These are phyloP conservation scores for Oryzias javanicus DNA, from an alignment of 2,113 vertebrate species.

Conservation along the genomic window DNA sequence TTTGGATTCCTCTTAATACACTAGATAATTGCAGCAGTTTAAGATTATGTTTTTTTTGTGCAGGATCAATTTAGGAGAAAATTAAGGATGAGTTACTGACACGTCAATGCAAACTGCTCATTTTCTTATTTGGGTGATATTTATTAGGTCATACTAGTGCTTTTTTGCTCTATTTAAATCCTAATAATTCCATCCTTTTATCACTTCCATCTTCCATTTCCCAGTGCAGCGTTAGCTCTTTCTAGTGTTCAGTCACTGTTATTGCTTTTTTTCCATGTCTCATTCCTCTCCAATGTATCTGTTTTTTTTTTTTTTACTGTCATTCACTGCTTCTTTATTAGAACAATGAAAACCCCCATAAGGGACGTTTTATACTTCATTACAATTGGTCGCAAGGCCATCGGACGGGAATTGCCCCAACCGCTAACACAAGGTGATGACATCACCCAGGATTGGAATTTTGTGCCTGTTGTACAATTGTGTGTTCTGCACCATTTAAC, in stretches of 20 bases:
- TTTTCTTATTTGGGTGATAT: conserved; percentile 47
- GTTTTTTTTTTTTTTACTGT: conserved; percentile 27
- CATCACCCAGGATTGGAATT: too few relatives aligned
- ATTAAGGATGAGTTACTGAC: conserved; percentile 35
- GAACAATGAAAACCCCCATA: too few relatives aligned
- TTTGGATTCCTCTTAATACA: conserved; percentile 7
- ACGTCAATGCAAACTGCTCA: conserved; percentile 46
- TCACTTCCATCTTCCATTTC: conserved; percentile 60
- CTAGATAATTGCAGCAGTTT: conserved; percentile 3
- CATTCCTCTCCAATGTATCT: conserved; percentile 30
- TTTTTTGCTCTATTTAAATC: conserved; percentile 59
- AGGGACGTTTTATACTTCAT: too few relatives aligned
- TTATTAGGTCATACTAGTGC: conserved; percentile 35
- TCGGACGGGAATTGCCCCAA: too few relatives aligned
- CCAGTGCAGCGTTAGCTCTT: conserved; percentile 75
- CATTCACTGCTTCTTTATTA: conserved; percentile 11
- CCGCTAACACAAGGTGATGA: too few relatives aligned
- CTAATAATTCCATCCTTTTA: conserved; percentile 58
- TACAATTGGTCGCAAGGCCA: too few relatives aligned
- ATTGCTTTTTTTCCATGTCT: conserved; percentile 42
- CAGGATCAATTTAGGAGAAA: conserved; percentile 5
- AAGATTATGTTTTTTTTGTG: conserved; percentile 1
- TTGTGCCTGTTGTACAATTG: too few relatives aligned
- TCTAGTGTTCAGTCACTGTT: conserved; percentile 68
- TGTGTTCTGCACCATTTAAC: too few relatives aligned